Conservation (phyloP, 2,113 vertebrate species). For the Syngnathus scovelli region DNA sequence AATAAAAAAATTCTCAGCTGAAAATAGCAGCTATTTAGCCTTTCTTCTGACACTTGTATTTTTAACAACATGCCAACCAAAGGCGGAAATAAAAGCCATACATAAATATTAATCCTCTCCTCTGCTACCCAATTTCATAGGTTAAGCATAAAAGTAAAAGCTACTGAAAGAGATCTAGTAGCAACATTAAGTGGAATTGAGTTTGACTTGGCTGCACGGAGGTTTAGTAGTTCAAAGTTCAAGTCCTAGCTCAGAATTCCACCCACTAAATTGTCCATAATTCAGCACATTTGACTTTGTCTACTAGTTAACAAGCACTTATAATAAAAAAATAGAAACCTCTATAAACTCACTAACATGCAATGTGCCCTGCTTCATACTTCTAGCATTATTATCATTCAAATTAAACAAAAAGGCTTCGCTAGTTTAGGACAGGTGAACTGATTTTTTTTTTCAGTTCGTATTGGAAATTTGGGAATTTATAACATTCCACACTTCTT, state of each 20-base stretch:
- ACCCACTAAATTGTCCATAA: too few relatives aligned
- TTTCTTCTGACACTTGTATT: neutral
- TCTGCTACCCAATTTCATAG: neutral
- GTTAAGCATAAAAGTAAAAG: neutral
- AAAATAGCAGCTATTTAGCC: neutral
- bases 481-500: neutral
- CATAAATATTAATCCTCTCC: slow-evolving; percentile 2
- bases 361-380: too few relatives aligned
- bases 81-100: neutral
- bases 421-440: neutral
- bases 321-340: too few relatives aligned
- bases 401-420: neutral
- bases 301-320: too few relatives aligned
- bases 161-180: neutral
- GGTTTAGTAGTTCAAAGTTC: neutral
- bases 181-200: neutral
- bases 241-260: too few relatives aligned
- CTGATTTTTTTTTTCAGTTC: neutral
- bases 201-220: neutral
- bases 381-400: neutral
- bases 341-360: too few relatives aligned
- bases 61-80: neutral
- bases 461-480: neutral
- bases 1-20: slow-evolving; percentile 13
- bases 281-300: too few relatives aligned